Percentiles rank a stretch among this genome's conserved stretches.
phyloP scores from a whole-genome alignment of 2,888 invertebrate species.

The Athetis lepigone region DNA sequence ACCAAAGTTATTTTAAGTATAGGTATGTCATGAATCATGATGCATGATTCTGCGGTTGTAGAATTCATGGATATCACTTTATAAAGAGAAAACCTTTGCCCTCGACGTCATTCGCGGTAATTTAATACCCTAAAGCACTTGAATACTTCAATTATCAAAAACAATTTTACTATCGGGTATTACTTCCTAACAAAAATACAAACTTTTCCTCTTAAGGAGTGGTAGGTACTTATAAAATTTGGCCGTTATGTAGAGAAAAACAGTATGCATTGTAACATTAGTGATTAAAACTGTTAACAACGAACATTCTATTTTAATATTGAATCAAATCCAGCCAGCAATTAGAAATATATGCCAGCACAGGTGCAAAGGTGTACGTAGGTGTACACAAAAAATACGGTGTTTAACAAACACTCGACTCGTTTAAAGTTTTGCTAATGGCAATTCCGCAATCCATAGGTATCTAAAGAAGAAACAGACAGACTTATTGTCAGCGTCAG shows the following conservation, averaged over 20 bases:
- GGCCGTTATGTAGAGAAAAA: no score
- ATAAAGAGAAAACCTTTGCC: no score
- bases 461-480: no score
- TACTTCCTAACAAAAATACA: no score
- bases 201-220: no score
- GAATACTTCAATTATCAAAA: no score
- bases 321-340: conserved; percentile 48
- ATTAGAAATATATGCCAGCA: conserved; percentile 38
- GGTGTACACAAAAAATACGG: conserved; percentile 16
- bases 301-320: conserved; percentile 30
- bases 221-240: no score
- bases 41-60: no score
- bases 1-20: conserved; percentile 5
- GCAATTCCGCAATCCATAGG: conserved; percentile 11
- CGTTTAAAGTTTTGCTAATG: conserved; percentile 19
- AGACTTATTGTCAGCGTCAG: no score
- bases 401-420: neutral
- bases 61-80: conserved; percentile 8
- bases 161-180: no score
- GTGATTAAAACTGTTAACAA: conserved; percentile 18
- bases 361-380: conserved; percentile 6
- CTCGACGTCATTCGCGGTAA: no score
- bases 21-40: conserved; percentile 15
- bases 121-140: no score
- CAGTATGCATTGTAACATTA: neutral